A percentile compares a stretch with the other conserved stretches of the same genome.
Evolutionary conservation across 2,113 vertebrate genomes (phyloP).

Genomic region (Corydoras sp.): DNA sequence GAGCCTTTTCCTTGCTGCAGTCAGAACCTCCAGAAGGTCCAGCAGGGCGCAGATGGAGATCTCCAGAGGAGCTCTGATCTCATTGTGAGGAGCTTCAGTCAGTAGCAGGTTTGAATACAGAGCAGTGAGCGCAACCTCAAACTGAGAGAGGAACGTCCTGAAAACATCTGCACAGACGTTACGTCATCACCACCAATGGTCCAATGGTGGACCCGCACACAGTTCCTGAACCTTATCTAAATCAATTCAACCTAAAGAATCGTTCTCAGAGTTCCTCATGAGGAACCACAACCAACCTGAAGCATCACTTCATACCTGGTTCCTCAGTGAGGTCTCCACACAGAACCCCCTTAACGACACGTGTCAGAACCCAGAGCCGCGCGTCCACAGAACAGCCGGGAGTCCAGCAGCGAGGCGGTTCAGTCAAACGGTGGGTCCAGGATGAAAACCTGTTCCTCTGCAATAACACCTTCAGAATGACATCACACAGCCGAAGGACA

Average conservation of each 20-base stretch:
- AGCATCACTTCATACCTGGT: constrained; percentile 49
- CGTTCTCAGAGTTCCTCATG: neutral
- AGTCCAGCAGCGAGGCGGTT: constrained; percentile 49
- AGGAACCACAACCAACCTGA: neutral
- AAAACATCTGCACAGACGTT: neutral
- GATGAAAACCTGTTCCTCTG: constrained; percentile 61
- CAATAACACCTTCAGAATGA: neutral
- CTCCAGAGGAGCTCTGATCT: neutral
- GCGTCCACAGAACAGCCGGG: constrained; percentile 37
- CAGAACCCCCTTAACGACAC: constrained; percentile 64
- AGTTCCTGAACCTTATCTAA: neutral
- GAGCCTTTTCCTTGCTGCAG: constrained; percentile 56
- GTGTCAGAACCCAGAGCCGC: constrained; percentile 70
- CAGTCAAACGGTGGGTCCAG: constrained; percentile 68
- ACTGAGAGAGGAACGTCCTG: neutral
- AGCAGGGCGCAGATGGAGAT: constrained; percentile 60
- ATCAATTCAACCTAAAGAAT: neutral
- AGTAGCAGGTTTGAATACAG: neutral
- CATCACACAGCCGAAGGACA: neutral
- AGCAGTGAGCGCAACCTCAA: neutral
- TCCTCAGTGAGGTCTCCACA: constrained; percentile 52
- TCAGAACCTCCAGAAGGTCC: constrained; percentile 76
- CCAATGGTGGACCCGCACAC: neutral
- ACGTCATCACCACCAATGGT: too few species aligned
- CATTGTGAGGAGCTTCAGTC: neutral